Percentiles rank a stretch among this genome's conserved stretches.
Evolutionary conservation across 1,140 invertebrate species (phyloP).

Genomic region (Melanaphis sacchari): DNA sequence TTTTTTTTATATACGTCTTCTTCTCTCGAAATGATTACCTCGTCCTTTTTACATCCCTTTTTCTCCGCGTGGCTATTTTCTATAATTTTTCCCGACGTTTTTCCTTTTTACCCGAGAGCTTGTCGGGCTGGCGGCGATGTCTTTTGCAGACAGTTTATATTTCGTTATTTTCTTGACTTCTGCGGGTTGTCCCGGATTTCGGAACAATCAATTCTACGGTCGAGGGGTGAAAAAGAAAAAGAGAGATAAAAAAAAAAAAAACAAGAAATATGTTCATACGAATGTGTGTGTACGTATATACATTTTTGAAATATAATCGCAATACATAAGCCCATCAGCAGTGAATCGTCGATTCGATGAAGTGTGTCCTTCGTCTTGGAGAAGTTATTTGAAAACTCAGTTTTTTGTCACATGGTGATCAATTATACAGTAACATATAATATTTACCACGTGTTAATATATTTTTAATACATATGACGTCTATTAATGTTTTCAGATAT

Average conservation of each 20-base stretch:
- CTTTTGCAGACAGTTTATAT: constrained; percentile 54
- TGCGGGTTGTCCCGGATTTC: constrained; percentile 56
- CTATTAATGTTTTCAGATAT: neutral
- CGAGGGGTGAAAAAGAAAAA: neutral
- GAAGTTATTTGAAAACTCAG: neutral
- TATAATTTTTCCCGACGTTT: neutral
- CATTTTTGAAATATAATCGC: neutral
- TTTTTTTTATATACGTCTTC: neutral
- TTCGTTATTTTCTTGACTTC: constrained; percentile 55
- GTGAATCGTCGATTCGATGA: neutral
- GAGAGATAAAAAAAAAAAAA: neutral
- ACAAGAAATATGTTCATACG: constrained; percentile 20
- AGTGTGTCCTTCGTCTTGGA: neutral
- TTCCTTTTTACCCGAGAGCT: constrained; percentile 28
- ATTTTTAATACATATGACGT: neutral
- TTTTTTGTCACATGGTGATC: neutral
- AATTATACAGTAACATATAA: neutral
- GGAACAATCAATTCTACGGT: constrained; percentile 55
- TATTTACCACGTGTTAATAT: neutral
- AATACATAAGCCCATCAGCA: neutral
- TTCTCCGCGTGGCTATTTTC: neutral
- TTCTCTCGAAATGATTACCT: constrained; percentile 46
- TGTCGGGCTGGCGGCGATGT: neutral
- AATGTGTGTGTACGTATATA: neutral
- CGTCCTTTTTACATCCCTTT: constrained; percentile 4